These are phyloP conservation scores for Esox niger DNA, from an alignment of 2,113 vertebrate species.

Conservation along the genomic window DNA sequence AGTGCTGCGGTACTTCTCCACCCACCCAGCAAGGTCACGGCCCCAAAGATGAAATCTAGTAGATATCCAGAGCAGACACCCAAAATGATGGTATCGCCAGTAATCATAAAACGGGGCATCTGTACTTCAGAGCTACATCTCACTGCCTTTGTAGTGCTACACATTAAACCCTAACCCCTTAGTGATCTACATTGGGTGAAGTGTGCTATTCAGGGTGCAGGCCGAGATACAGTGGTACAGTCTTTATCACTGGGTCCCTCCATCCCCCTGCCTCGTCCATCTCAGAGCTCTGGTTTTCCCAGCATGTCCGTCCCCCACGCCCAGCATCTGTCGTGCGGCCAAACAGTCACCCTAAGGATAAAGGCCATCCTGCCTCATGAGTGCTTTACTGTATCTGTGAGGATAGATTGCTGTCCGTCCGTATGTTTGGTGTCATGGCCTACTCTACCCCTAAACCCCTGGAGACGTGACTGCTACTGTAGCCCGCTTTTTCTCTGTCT, in stretches of 20 bases:
- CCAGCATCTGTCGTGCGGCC: slow-evolving; percentile 50
- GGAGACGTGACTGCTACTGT: slow-evolving; percentile 9
- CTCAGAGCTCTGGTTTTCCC: slow-evolving; percentile 23
- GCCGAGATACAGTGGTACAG: neutral
- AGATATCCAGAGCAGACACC: too few species aligned
- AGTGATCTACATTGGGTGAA: too few species aligned
- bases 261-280: slow-evolving; percentile 16
- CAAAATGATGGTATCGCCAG: neutral
- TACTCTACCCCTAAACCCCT: slow-evolving; percentile 24
- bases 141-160: slow-evolving; percentile 2
- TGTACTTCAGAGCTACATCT: neutral
- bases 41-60: too few species aligned
- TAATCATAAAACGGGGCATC: neutral
- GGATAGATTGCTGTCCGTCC: too few species aligned
- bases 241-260: neutral
- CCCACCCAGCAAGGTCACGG: too few species aligned
- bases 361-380: slow-evolving; percentile 33
- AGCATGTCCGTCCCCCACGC: slow-evolving; percentile 37
- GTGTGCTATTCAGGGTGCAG: too few species aligned
- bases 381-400: slow-evolving; percentile 31
- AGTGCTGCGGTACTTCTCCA: too few species aligned
- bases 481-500: neutral
- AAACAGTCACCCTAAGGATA: slow-evolving; percentile 25
- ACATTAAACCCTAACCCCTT: too few species aligned
- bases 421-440: slow-evolving; percentile 9